Evolutionary conservation across 1,140 invertebrate species (phyloP).

Genomic region (Neelides sp.): DNA sequence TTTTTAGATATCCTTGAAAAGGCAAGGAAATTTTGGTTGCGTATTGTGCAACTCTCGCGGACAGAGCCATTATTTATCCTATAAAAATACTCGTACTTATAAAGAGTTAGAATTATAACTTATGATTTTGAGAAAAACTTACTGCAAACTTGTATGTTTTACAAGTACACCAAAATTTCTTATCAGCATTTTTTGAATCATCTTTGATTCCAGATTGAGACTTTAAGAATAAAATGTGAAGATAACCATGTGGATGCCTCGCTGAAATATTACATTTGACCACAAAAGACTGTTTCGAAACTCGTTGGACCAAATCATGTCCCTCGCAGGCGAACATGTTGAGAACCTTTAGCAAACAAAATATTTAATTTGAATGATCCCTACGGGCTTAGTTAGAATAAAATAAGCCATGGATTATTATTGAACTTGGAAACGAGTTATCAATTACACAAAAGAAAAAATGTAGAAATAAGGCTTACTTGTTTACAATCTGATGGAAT

Average conservation of each 20-base stretch:
- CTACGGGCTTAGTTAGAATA: not conserved
- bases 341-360: constrained; percentile 8
- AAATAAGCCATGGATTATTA: not conserved
- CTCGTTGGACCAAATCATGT: constrained; percentile 56
- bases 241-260: constrained; percentile 58
- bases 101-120: not conserved
- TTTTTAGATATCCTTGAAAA: too few relatives aligned
- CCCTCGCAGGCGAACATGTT: constrained; percentile 8
- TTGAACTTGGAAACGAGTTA: not conserved
- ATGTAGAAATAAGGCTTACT: too few relatives aligned
- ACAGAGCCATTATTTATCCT: constrained; percentile 3
- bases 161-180: constrained; percentile 53
- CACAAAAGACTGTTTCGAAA: constrained; percentile 62
- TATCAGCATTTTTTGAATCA: constrained; percentile 43
- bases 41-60: too few relatives aligned
- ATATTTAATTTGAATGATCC: not conserved
- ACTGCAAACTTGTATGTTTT: constrained; percentile 43
- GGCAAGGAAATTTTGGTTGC: too few relatives aligned
- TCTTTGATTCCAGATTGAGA: constrained; percentile 39
- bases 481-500: constrained; percentile 52
- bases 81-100: constrained; percentile 29
- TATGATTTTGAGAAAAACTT: constrained; percentile 3
- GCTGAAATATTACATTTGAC: constrained; percentile 57
- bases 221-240: constrained; percentile 55
- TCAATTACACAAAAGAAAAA: too few relatives aligned